Percentiles rank a stretch among this genome's conserved stretches.
Evolutionary conservation across 2,113 vertebrate genomes (phyloP).

Genomic region (Nyctereutes procyonoides): DNA sequence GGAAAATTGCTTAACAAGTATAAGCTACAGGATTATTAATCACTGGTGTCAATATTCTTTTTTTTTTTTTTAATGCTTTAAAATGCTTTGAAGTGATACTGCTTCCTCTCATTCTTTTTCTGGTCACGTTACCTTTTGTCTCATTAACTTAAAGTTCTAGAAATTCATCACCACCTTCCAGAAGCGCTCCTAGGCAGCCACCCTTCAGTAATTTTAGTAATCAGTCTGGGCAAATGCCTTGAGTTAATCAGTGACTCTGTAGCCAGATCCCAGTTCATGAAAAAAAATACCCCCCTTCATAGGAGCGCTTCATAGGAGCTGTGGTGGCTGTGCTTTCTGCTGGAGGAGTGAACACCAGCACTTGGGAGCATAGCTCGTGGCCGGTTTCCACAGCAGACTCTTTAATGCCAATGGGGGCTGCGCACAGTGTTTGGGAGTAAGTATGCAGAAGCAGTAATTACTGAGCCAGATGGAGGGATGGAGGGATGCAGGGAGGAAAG

Average conservation of each 20-base stretch:
- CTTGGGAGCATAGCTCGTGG: neutral
- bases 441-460: neutral
- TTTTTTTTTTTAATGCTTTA: neutral
- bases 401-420: neutral
- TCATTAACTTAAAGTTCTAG: neutral
- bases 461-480: neutral
- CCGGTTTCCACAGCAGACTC: neutral
- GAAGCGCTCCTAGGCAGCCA: neutral
- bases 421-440: conserved; percentile 61
- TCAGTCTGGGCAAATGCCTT: neutral
- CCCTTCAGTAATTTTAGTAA: neutral
- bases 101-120: neutral
- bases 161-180: neutral
- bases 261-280: neutral
- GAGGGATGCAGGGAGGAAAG: neutral
- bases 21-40: neutral
- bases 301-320: neutral
- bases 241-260: conserved; percentile 52
- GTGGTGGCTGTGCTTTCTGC: neutral
- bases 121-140: neutral
- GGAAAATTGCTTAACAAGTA: neutral
- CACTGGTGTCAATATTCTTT: neutral
- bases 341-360: neutral
- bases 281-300: neutral
- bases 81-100: neutral